phyloP scores from a whole-genome alignment of 2,797 vertebrate genomes.

The Chelon auratus region DNA sequence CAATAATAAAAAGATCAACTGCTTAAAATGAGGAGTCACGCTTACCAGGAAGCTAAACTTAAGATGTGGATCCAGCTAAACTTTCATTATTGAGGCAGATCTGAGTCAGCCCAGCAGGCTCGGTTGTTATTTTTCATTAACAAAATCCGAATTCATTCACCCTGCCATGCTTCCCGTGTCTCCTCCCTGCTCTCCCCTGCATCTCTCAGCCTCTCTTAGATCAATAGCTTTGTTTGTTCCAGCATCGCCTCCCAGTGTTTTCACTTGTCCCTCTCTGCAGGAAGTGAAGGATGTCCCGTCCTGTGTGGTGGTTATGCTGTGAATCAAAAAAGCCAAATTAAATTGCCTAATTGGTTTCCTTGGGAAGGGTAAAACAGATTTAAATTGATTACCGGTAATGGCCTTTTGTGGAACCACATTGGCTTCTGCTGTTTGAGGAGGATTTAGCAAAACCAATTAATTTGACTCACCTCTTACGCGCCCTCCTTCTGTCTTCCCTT shows the following conservation, averaged over 20 bases:
- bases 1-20: neutral
- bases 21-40: neutral
- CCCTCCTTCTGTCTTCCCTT: slow-evolving; percentile 67
- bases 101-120: slow-evolving; percentile 40
- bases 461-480: slow-evolving; percentile 74
- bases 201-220: slow-evolving; percentile 42
- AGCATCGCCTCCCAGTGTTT: slow-evolving; percentile 71
- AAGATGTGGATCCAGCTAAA: slow-evolving; percentile 1
- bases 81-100: slow-evolving; percentile 29
- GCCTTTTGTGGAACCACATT: slow-evolving; percentile 81
- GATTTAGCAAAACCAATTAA: slow-evolving; percentile 87
- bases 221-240: slow-evolving; percentile 80
- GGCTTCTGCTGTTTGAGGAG: slow-evolving; percentile 81
- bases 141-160: slow-evolving; percentile 25
- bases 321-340: slow-evolving; percentile 84
- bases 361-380: slow-evolving; percentile 85
- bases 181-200: slow-evolving; percentile 21
- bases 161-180: slow-evolving; percentile 18
- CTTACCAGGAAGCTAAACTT: slow-evolving; percentile 23
- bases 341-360: slow-evolving; percentile 86
- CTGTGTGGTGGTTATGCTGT: slow-evolving; percentile 67
- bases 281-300: slow-evolving; percentile 72
- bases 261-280: slow-evolving; percentile 73
- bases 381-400: slow-evolving; percentile 86
- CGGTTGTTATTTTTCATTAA: slow-evolving; percentile 4